These are phyloP conservation scores for Hirtodrosophila trivittata DNA, from an alignment of 2,888 invertebrate genomes.

Conservation along the genomic window DNA sequence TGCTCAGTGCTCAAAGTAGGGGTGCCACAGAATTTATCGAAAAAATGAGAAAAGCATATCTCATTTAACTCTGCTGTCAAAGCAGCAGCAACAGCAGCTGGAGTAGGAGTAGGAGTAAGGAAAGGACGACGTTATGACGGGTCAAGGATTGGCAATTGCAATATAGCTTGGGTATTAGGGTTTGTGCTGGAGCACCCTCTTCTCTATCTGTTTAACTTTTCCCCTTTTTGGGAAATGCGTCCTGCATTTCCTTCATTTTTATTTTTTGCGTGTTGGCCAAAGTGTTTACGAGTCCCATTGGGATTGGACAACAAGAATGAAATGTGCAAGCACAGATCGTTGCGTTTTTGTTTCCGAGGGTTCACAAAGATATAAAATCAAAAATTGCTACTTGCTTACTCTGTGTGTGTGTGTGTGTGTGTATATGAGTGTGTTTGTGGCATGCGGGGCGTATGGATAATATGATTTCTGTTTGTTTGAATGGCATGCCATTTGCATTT, in stretches of 20 bases:
- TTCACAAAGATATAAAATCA: slow-evolving; percentile 46
- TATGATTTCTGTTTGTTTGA: slow-evolving; percentile 58
- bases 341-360: slow-evolving; percentile 36
- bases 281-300: slow-evolving; percentile 63
- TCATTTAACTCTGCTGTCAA: slow-evolving; percentile 64
- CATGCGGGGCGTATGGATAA: slow-evolving; percentile 45
- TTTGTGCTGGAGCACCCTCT: slow-evolving; percentile 17
- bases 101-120: slow-evolving; percentile 4
- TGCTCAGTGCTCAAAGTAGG: slow-evolving; percentile 17
- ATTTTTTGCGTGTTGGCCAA: slow-evolving; percentile 41
- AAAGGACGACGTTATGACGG: slow-evolving; percentile 68
- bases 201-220: slow-evolving; percentile 17
- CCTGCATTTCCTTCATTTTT: slow-evolving; percentile 23
- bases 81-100: slow-evolving; percentile 16
- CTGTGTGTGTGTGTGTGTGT: slow-evolving; percentile 2
- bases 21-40: slow-evolving; percentile 51
- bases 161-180: slow-evolving; percentile 20
- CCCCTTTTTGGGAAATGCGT: slow-evolving; percentile 11
- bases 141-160: slow-evolving; percentile 77
- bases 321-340: slow-evolving; percentile 61
- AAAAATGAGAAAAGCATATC: slow-evolving; percentile 67
- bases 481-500: slow-evolving; percentile 58
- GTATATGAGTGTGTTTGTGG: slow-evolving; percentile 3
- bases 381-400: slow-evolving; percentile 44
- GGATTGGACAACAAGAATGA: slow-evolving; percentile 57